phyloP scores from a whole-genome alignment of 2,113 vertebrate genomes.

The Dolichotis patagonum region DNA sequence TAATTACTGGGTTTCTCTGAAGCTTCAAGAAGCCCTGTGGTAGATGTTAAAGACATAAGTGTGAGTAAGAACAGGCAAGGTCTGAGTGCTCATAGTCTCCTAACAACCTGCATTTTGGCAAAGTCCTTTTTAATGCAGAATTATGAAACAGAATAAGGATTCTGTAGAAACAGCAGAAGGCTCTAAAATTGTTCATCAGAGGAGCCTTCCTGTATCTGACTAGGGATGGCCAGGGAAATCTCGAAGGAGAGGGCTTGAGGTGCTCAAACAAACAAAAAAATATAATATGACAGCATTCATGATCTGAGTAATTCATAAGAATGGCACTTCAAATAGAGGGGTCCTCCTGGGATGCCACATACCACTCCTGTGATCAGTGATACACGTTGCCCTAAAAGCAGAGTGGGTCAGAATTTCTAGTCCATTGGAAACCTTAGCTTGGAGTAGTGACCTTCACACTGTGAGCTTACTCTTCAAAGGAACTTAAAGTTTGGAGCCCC shows the following conservation, averaged over 20 bases:
- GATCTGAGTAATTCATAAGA: neutral
- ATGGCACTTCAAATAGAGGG: rapidly evolving
- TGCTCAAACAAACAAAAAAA: neutral
- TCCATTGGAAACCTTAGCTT: neutral
- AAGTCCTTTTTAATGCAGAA: neutral
- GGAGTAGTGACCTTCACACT: neutral
- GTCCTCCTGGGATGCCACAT: no score
- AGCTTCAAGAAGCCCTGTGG: neutral
- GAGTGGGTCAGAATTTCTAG: neutral
- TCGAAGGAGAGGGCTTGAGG: neutral
- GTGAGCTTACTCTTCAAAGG: neutral
- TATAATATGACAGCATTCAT: neutral
- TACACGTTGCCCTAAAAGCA: neutral
- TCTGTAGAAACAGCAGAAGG: neutral
- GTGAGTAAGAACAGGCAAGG: neutral
- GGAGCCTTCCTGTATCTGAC: neutral
- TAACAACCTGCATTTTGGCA: neutral
- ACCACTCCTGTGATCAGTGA: neutral
- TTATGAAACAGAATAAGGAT: neutral
- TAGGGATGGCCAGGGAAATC: neutral
- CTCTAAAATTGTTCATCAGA: neutral
- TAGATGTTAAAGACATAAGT: neutral
- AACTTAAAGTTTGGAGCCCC: neutral
- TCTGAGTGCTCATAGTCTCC: neutral
- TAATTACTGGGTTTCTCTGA: neutral